These are phyloP conservation scores for Dasysyrphus tricinctus DNA, from an alignment of 2,888 invertebrate species.

Conservation along the genomic window DNA sequence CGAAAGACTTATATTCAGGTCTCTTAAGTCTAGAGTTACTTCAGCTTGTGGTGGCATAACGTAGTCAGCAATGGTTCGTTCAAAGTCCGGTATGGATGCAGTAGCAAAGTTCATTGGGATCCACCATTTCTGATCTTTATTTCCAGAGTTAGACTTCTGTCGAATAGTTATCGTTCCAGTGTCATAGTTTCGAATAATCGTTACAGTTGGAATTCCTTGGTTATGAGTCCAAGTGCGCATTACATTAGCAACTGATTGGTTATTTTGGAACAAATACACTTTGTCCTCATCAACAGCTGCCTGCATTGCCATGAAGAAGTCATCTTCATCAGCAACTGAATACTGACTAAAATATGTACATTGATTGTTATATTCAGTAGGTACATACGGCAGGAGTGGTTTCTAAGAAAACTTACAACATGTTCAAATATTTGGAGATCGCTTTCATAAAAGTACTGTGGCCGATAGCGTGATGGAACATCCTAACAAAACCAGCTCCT, in stretches of 20 bases:
- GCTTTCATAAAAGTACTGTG: slow-evolving; percentile 79
- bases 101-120: slow-evolving; percentile 81
- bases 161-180: slow-evolving; percentile 84
- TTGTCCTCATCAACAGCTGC: slow-evolving; percentile 77
- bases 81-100: slow-evolving; percentile 77
- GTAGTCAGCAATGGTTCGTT: slow-evolving; percentile 78
- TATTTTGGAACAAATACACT: slow-evolving; percentile 74
- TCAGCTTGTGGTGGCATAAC: slow-evolving; percentile 80
- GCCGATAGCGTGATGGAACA: slow-evolving; percentile 82
- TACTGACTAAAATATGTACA: slow-evolving; percentile 79
- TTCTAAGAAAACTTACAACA: slow-evolving; percentile 79
- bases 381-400: too few species aligned
- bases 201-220: slow-evolving; percentile 86
- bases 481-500: slow-evolving; percentile 80
- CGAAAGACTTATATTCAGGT: slow-evolving; percentile 77
- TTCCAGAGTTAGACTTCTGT: slow-evolving; percentile 82
- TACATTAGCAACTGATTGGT: slow-evolving; percentile 83
- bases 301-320: slow-evolving; percentile 80
- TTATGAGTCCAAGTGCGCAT: slow-evolving; percentile 87
- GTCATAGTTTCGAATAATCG: slow-evolving; percentile 84
- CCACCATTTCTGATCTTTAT: slow-evolving; percentile 79
- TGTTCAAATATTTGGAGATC: slow-evolving; percentile 77
- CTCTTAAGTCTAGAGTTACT: slow-evolving; percentile 76
- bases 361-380: slow-evolving; percentile 45
- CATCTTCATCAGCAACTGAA: slow-evolving; percentile 79